A percentile compares a stretch with the other conserved stretches of the same genome.
phyloP scores from a whole-genome alignment of 2,888 invertebrate genomes.

The Drosophila colorata region DNA sequence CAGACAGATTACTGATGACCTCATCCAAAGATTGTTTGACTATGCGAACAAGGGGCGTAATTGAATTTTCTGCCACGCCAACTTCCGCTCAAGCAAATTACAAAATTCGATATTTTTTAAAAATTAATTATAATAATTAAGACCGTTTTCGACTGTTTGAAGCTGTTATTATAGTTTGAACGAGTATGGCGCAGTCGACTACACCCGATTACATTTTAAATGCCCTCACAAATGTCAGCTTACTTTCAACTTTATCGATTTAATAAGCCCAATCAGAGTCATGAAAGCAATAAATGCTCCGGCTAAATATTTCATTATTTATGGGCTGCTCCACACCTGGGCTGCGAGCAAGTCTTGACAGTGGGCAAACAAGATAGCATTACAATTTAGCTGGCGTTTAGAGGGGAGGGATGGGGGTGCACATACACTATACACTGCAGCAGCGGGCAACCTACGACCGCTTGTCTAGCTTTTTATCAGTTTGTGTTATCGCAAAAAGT shows the following conservation, averaged over 20 bases:
- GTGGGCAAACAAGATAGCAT: constrained; percentile 61
- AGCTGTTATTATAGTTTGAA: no score
- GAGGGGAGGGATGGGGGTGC: not conserved
- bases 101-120: no score
- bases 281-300: not conserved
- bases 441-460: constrained; percentile 28
- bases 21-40: no score
- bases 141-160: no score
- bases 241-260: constrained; percentile 65
- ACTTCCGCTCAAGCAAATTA: no score
- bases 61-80: no score
- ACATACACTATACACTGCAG: constrained; percentile 20
- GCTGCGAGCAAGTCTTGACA: constrained; percentile 20
- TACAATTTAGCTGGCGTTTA: not conserved
- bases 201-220: constrained; percentile 26
- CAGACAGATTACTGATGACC: no score
- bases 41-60: no score
- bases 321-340: constrained; percentile 41
- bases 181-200: no score
- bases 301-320: constrained; percentile 31
- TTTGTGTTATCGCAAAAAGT: constrained; percentile 18
- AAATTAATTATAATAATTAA: no score
- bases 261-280: constrained; percentile 45
- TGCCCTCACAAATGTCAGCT: constrained; percentile 44
- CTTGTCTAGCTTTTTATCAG: constrained; percentile 55